Percentiles rank a stretch among this genome's conserved stretches.
These are phyloP conservation scores for Salvator merianae DNA, from an alignment of 2,113 vertebrate genomes.

Conservation along the genomic window DNA sequence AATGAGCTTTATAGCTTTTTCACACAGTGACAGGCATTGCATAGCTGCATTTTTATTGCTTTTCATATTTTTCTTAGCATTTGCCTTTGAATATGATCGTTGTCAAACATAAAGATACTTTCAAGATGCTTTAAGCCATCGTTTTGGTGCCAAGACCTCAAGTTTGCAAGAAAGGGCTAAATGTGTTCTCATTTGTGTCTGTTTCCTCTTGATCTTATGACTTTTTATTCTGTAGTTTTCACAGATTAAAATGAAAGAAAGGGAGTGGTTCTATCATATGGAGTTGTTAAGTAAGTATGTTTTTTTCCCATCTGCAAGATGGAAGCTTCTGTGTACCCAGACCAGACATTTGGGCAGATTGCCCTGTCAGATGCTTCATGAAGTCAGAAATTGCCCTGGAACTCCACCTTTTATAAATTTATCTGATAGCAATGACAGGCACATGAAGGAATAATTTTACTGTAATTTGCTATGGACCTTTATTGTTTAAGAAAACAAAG, in stretches of 20 bases:
- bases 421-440: too few relatives aligned
- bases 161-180: neutral
- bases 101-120: neutral
- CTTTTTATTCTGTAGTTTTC: constrained; percentile 24
- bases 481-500: too few relatives aligned
- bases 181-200: constrained; percentile 16
- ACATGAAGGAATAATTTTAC: too few relatives aligned
- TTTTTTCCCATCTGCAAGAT: neutral
- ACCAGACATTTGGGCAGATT: too few relatives aligned
- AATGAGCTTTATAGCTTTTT: neutral
- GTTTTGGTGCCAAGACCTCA: neutral
- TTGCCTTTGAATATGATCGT: constrained; percentile 2
- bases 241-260: constrained; percentile 14
- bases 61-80: neutral
- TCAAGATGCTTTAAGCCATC: neutral
- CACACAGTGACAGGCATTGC: neutral
- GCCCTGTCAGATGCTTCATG: too few relatives aligned
- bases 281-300: neutral
- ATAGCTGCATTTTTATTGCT: constrained; percentile 8
- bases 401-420: too few relatives aligned
- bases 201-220: constrained; percentile 35
- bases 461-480: too few relatives aligned
- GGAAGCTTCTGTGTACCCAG: too few relatives aligned
- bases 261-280: neutral
- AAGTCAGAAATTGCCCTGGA: too few relatives aligned